These are phyloP conservation scores for Drosophila fungiperda DNA, from an alignment of 2,888 invertebrate genomes.

Conservation along the genomic window DNA sequence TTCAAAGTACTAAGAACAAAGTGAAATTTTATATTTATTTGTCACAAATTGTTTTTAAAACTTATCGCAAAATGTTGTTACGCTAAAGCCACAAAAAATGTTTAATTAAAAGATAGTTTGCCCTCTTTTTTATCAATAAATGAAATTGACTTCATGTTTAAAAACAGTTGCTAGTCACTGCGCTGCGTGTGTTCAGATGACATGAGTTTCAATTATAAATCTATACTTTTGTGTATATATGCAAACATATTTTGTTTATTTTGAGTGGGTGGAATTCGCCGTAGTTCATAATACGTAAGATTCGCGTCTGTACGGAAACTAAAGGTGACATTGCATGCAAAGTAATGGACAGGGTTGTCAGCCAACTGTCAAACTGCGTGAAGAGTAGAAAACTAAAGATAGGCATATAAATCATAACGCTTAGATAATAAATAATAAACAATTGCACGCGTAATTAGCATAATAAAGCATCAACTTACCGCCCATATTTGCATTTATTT, in stretches of 20 bases:
- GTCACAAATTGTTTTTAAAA: neutral
- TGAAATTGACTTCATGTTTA: constrained; percentile 17
- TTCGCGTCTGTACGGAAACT: constrained; percentile 16
- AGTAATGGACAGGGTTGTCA: constrained; percentile 42
- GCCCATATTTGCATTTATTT: constrained; percentile 59
- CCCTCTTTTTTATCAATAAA: constrained; percentile 9
- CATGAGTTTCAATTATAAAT: constrained; percentile 55
- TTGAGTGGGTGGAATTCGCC: constrained; percentile 50
- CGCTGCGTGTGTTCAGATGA: neutral
- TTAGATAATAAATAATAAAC: constrained; percentile 58
- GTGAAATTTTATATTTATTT: neutral
- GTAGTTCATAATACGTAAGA: constrained; percentile 23
- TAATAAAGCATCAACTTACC: constrained; percentile 68
- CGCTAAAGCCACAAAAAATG: neutral
- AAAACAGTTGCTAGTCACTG: constrained; percentile 39
- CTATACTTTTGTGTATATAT: constrained; percentile 13
- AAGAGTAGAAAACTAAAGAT: constrained; percentile 40
- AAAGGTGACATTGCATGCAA: constrained; percentile 26
- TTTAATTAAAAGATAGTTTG: constrained; percentile 25
- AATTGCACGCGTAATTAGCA: constrained; percentile 68
- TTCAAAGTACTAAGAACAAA: neutral
- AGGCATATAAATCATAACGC: constrained; percentile 57
- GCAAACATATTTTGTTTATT: constrained; percentile 19
- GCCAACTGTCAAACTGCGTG: constrained; percentile 18
- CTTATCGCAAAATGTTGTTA: neutral